Conservation (phyloP, 2,113 vertebrate genomes). For the Phasianus colchicus region DNA sequence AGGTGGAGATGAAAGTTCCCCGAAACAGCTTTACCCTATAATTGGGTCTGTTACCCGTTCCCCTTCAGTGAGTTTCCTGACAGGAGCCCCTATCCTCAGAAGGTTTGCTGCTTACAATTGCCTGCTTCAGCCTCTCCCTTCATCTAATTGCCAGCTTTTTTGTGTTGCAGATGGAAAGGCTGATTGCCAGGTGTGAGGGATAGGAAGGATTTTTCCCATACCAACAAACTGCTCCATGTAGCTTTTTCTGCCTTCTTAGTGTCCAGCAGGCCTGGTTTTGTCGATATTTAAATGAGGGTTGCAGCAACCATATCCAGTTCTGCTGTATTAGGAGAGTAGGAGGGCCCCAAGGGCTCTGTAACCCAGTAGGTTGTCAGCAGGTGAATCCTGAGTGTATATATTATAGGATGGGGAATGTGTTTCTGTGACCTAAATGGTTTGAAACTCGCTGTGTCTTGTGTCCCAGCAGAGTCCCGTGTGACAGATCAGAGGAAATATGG, state of each 20-base stretch:
- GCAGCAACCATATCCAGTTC: background rate
- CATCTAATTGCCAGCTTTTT: slow-evolving; percentile 26
- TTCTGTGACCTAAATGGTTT: background rate
- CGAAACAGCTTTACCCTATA: slow-evolving; percentile 55
- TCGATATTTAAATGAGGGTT: background rate
- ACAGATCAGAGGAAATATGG: background rate
- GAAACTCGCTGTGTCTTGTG: background rate
- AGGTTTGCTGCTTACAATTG: slow-evolving; percentile 38
- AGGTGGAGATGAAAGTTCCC: slow-evolving; percentile 30
- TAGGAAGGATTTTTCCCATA: background rate
- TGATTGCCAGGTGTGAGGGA: slow-evolving; percentile 33
- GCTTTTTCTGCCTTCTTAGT: background rate
- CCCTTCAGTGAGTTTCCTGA: slow-evolving; percentile 56
- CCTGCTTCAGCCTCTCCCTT: slow-evolving; percentile 19
- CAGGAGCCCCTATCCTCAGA: slow-evolving; percentile 44
- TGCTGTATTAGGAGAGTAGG: background rate
- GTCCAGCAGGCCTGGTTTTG: background rate
- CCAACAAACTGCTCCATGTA: background rate
- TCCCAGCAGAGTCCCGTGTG: background rate
- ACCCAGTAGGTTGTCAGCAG: background rate
- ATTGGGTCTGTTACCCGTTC: slow-evolving; percentile 56
- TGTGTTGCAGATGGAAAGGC: slow-evolving; percentile 19
- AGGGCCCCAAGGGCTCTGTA: background rate
- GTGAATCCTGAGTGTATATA: background rate
- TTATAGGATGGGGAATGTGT: background rate